These are phyloP conservation scores for Dendrophyllia cribrosa DNA, from an alignment of 64 coral and sea anemone genomes.

Conservation along the genomic window DNA sequence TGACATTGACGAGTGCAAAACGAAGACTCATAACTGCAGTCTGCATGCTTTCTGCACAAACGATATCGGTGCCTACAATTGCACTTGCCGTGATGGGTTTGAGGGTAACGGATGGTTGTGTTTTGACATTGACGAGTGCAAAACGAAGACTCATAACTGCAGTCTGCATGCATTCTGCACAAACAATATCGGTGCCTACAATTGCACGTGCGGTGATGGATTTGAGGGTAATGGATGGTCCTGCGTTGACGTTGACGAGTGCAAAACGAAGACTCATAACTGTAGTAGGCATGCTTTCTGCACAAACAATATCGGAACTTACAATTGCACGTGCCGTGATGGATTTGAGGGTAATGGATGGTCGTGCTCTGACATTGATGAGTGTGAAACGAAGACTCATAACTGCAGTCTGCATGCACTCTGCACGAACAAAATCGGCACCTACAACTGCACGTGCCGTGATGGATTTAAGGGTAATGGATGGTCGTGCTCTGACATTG, in stretches of 20 bases:
- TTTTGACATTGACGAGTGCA: not conserved
- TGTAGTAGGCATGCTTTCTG: not conserved
- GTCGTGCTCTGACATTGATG: conserved; percentile 40
- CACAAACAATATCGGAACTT: not conserved
- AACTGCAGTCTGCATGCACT: not conserved
- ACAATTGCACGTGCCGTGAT: conserved; percentile 14
- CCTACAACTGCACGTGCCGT: conserved; percentile 2
- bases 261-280: not conserved
- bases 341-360: conserved; percentile 47
- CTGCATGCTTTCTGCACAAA: not conserved
- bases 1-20: conserved; percentile 9
- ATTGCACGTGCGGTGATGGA: not conserved
- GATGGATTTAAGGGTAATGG: not conserved
- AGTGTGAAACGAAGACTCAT: conserved; percentile 35
- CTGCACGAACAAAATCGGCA: conserved; percentile 15
- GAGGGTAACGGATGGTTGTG: not conserved
- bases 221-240: not conserved
- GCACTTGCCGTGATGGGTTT: not conserved
- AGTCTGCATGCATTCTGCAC: not conserved
- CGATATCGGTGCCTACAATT: not conserved
- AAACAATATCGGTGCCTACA: not conserved
- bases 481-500: not conserved
- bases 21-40: not conserved
- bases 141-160: not conserved
- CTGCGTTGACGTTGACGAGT: not conserved